These are phyloP conservation scores for Alligator mississippiensis DNA, from an alignment of 2,113 vertebrate species.

Conservation along the genomic window DNA sequence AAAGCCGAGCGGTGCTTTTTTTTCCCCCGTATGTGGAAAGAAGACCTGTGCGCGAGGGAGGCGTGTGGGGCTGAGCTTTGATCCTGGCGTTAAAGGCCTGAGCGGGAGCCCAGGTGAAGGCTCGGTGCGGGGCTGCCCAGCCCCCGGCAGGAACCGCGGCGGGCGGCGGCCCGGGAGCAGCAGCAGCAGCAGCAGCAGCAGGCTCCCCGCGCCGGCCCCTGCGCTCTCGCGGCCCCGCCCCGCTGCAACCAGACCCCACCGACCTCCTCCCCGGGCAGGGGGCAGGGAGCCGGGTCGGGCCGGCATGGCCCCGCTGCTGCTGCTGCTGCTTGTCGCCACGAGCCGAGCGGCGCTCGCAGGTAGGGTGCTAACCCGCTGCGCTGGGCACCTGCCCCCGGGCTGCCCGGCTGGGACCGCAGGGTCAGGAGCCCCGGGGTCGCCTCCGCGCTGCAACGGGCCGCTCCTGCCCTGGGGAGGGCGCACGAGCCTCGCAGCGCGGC, in stretches of 20 bases:
- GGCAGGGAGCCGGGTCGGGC: neutral
- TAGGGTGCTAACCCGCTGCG: neutral
- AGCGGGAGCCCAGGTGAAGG: too few relatives aligned
- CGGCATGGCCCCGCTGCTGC: neutral
- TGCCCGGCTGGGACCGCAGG: neutral
- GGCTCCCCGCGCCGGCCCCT: accelerated
- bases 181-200: neutral
- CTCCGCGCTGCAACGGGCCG: neutral
- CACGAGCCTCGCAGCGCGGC: too few relatives aligned
- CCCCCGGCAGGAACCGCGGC: too few relatives aligned
- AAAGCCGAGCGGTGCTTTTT: too few relatives aligned
- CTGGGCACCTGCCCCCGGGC: too few relatives aligned
- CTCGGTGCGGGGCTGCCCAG: too few relatives aligned
- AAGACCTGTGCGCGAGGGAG: too few relatives aligned
- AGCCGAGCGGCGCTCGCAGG: neutral
- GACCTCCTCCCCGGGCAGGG: neutral
- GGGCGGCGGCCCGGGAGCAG: neutral
- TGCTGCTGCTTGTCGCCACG: neutral
- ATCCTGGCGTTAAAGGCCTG: too few relatives aligned
- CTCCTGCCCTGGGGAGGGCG: too few relatives aligned
- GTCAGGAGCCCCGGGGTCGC: neutral
- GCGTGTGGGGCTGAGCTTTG: too few relatives aligned
- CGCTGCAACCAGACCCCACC: neutral
- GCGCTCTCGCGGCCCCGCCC: neutral
- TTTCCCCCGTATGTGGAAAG: too few relatives aligned